phyloP scores from a whole-genome alignment of 1,140 invertebrate genomes.

The Gryllus bimaculatus region DNA sequence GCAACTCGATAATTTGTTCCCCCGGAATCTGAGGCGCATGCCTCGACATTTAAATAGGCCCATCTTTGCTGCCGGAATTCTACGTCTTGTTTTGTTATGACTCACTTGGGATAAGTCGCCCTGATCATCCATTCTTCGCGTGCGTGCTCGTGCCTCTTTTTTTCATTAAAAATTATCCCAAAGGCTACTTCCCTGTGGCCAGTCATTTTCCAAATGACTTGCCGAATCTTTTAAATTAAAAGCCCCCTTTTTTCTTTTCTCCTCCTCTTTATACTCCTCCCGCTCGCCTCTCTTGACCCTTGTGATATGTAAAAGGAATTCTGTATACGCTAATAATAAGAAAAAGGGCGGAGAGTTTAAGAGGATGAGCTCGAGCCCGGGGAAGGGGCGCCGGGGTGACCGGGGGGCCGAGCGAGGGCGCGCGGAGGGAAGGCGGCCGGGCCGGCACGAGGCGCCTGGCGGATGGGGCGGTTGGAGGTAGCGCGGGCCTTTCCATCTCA shows the following conservation, averaged over 20 bases:
- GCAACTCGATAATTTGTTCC: conserved; percentile 4
- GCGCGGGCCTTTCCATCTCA: background rate
- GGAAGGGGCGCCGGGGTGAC: background rate
- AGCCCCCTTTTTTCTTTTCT: conserved; percentile 5
- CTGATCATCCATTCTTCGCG: background rate
- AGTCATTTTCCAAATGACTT: conserved; percentile 17
- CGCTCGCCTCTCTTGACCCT: conserved; percentile 1
- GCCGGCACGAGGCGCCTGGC: background rate
- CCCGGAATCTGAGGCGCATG: background rate
- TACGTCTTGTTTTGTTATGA: conserved; percentile 1
- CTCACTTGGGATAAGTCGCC: background rate
- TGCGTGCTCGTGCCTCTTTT: background rate
- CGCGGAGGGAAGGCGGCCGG: background rate
- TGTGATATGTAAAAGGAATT: conserved; percentile 15
- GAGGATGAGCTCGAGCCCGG: background rate
- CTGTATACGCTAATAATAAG: conserved; percentile 13
- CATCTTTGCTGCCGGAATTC: background rate
- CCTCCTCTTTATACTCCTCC: background rate
- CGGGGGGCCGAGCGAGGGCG: background rate
- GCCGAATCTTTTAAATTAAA: conserved; percentile 16
- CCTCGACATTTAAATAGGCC: background rate
- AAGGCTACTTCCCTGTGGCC: conserved; percentile 13
- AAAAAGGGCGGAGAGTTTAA: conserved; percentile 8
- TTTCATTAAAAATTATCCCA: conserved; percentile 11
- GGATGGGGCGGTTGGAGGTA: background rate